Percentiles rank a stretch among this genome's conserved stretches.
Conservation (phyloP, 1,140 invertebrate species). For the Drosophila santomea region DNA sequence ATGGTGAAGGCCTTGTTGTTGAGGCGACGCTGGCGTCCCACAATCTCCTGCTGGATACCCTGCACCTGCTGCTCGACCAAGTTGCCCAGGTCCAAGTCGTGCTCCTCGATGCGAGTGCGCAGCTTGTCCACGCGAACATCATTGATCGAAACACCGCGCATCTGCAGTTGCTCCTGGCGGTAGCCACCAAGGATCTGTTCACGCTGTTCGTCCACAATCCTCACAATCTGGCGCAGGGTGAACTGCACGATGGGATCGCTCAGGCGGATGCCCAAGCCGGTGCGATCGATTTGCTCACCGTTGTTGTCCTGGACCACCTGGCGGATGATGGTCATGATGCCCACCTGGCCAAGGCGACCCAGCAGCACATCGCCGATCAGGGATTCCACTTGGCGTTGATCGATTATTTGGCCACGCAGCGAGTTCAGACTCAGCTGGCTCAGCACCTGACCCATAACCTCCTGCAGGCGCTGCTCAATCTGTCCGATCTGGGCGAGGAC, state of each 20-base stretch:
- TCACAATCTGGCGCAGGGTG: constrained; percentile 87
- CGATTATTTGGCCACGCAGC: not conserved
- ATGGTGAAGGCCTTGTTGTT: constrained; percentile 89
- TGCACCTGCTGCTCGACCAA: constrained; percentile 79
- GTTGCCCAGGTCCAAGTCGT: constrained; percentile 65
- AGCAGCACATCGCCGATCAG: constrained; percentile 52
- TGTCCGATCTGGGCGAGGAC: constrained; percentile 46
- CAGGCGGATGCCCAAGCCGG: constrained; percentile 65
- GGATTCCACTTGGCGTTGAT: constrained; percentile 44
- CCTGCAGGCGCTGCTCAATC: constrained; percentile 28
- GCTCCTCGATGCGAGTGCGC: constrained; percentile 64
- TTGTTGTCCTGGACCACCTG: constrained; percentile 40
- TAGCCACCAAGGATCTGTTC: constrained; percentile 84
- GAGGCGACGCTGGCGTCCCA: constrained; percentile 85
- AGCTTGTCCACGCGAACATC: constrained; percentile 86
- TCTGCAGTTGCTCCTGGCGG: constrained; percentile 85
- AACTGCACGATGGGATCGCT: constrained; percentile 88
- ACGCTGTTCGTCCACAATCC: constrained; percentile 86
- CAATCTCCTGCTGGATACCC: constrained; percentile 15
- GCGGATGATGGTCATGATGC: constrained; percentile 53
- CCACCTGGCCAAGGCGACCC: constrained; percentile 54
- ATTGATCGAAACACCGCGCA: constrained; percentile 86
- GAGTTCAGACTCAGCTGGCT: constrained; percentile 4
- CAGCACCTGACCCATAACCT: constrained; percentile 25
- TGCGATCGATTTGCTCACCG: constrained; percentile 34